Evolutionary conservation across 2,797 vertebrate species (phyloP).

Genomic region (Champsocephalus gunnari): DNA sequence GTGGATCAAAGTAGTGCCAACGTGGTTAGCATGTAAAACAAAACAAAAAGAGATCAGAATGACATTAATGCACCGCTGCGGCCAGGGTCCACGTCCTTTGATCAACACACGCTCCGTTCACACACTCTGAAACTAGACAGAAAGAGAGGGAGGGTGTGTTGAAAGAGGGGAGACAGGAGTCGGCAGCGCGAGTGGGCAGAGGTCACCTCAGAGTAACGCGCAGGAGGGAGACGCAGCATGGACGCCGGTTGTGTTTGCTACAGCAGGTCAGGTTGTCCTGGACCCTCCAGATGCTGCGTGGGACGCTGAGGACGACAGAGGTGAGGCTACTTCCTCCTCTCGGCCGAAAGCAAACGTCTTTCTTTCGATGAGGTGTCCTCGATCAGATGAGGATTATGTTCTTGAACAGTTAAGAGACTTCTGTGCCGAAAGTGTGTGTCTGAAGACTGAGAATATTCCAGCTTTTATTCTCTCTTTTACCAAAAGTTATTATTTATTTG

Average conservation of each 20-base stretch:
- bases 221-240: conserved; percentile 56
- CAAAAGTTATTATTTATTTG: too few relatives aligned
- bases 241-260: conserved; percentile 47
- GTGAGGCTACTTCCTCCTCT: conserved; percentile 26
- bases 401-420: too few relatives aligned
- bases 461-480: too few relatives aligned
- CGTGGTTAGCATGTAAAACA: conserved; percentile 32
- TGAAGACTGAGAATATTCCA: too few relatives aligned
- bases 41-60: conserved; percentile 36
- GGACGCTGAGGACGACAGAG: conserved; percentile 56
- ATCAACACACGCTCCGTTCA: conserved; percentile 25
- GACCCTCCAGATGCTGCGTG: conserved; percentile 56
- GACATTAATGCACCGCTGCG: conserved; percentile 34
- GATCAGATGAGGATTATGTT: too few relatives aligned
- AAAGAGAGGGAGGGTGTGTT: conserved; percentile 6
- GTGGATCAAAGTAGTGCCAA: conserved; percentile 55
- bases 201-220: conserved; percentile 60
- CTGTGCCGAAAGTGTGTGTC: too few relatives aligned
- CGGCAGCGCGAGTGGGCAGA: conserved; percentile 47
- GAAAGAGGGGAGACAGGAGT: conserved; percentile 41
- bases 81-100: conserved; percentile 23
- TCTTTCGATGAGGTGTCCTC: neutral
- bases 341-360: neutral
- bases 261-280: conserved; percentile 65
- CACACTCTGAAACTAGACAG: neutral